Base-by-base conservation (phyloP, 2,113 vertebrate species). In the Aptenodytes patagonicus region DNA sequence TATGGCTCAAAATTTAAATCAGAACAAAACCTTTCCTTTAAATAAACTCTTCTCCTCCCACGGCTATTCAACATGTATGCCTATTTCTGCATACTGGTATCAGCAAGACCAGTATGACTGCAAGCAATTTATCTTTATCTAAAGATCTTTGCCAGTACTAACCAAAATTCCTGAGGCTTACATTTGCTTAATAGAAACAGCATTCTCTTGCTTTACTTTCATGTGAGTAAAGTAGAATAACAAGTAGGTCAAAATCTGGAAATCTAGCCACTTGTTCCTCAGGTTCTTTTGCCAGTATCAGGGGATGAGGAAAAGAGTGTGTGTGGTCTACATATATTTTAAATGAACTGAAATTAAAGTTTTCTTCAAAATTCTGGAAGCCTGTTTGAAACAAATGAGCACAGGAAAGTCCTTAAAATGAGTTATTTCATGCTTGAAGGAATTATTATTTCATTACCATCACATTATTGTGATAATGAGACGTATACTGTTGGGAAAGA, bases 1-100 rank as follows among this genome's bases (percentile, higher is more conserved):
- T 93, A 89, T 95, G 96, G 86, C 88, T 97, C 54, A 97, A 98
- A 98, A 94, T 93, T 90, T 89, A 92, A 90, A 97, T 97, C 34
- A 14, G 49, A 95, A 94, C 51, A 73, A 96, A 95, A 82, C 19
- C 7, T 87, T 57, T 87, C 29, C 20, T 86, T 95, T 96, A 87
- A 95, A 90, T 95, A 68, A 91, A 72, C 32, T 82, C 17, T 38
- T 92, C 36, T 97, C 32, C 54, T 93, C 72, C 60, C 58, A 71
- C 24, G 13, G n/a, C 83, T 95, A 89, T 75, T 97, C 42, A 84
- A 46, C 31, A 92, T 24, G 61, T 47, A 83, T 38, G 9, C 16
- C 31, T 82, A 68, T 75, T 92, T 85, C 65, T 87, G 97, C 83
- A 78, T 44, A 61, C 87, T 90, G 17, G 7, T 70, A 96, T 70